A percentile compares a stretch with the other conserved stretches of the same genome.
Evolutionary conservation across 1,140 invertebrate genomes (phyloP).

Genomic region (Ruditapes philippinarum): DNA sequence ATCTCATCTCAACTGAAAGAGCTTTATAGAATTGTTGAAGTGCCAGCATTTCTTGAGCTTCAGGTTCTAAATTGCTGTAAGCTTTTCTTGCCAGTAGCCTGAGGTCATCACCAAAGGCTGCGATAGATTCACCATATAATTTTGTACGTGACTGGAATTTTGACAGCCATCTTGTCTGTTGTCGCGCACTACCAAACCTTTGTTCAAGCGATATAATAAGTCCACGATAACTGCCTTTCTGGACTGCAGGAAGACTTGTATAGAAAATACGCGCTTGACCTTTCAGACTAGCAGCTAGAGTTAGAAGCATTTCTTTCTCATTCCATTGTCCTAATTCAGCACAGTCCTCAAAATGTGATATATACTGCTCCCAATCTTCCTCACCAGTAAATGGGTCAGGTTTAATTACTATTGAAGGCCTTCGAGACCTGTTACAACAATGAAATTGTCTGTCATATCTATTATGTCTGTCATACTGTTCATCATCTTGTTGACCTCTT

Average conservation of each 20-base stretch:
- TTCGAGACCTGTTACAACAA: neutral
- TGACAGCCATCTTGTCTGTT: conserved; percentile 23
- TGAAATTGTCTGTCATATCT: neutral
- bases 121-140: neutral
- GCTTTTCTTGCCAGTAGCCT: conserved; percentile 14
- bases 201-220: neutral
- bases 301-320: neutral
- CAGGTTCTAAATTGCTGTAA: conserved; percentile 22
- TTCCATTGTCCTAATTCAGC: conserved; percentile 41
- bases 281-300: conserved; percentile 13
- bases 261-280: neutral
- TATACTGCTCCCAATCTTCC: conserved; percentile 42
- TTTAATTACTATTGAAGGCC: conserved; percentile 13
- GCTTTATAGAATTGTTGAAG: conserved; percentile 23
- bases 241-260: neutral
- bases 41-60: conserved; percentile 24
- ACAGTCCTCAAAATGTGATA: conserved; percentile 51
- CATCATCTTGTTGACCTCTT: neutral
- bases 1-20: conserved; percentile 30
- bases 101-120: conserved; percentile 15
- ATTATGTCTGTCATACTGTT: neutral
- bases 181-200: conserved; percentile 25
- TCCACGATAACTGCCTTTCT: neutral
- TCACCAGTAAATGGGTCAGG: conserved; percentile 52
- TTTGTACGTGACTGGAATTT: neutral